Evolutionary conservation across 37 sponge, comb jelly and placozoan species (phyloP).

Genomic region (Agelas oroides): DNA sequence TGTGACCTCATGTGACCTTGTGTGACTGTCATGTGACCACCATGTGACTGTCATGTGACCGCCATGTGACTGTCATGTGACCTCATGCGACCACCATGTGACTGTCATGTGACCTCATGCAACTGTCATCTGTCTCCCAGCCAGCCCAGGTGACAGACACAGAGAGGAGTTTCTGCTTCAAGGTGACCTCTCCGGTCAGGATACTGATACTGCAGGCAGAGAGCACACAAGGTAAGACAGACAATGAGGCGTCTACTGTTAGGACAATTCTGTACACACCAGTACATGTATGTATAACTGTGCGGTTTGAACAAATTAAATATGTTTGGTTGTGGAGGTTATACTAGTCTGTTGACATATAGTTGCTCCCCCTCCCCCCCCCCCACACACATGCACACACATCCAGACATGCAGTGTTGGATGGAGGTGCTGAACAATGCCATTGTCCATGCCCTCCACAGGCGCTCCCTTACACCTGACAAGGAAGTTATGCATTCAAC

Average conservation of each 20-base stretch:
- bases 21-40: background rate
- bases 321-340: no score
- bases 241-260: background rate
- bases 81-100: background rate
- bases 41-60: no score
- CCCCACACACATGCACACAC: background rate
- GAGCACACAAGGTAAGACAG: constrained; percentile 58
- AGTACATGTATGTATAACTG: no score
- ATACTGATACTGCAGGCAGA: constrained; percentile 87
- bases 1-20: background rate
- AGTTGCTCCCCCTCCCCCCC: no score
- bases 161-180: constrained; percentile 89
- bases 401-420: constrained; percentile 62
- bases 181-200: constrained; percentile 75
- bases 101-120: background rate
- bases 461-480: background rate
- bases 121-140: no score
- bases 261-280: no score
- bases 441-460: constrained; percentile 47
- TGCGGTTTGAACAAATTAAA: no score
- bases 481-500: background rate
- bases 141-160: constrained; percentile 55
- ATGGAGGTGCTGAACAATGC: constrained; percentile 52
- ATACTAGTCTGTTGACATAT: no score
- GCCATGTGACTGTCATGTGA: no score